Evolutionary conservation across 2,888 invertebrate genomes (phyloP).

Genomic region (Cordilura impudica): DNA sequence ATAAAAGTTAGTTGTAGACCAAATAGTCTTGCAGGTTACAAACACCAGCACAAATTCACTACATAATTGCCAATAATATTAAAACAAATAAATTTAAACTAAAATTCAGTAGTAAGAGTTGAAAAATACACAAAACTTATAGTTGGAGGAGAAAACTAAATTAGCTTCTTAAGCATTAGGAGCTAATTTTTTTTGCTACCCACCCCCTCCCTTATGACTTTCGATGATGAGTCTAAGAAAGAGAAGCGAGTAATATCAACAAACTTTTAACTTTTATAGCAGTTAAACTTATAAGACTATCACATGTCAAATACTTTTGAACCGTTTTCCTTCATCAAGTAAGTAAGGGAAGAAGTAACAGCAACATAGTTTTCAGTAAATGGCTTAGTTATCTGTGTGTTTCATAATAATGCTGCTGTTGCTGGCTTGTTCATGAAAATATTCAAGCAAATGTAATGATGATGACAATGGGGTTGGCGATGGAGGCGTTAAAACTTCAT

Average conservation of each 20-base stretch:
- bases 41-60: too few species aligned
- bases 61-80: too few species aligned
- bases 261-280: slow-evolving; percentile 19
- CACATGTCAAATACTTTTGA: slow-evolving; percentile 36
- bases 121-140: too few species aligned
- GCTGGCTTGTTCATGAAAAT: too few species aligned
- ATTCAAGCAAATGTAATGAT: slow-evolving; percentile 6
- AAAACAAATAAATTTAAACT: background rate
- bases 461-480: slow-evolving; percentile 10
- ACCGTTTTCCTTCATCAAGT: background rate
- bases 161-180: background rate
- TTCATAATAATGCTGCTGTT: background rate
- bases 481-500: slow-evolving; percentile 24
- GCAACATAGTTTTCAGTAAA: background rate
- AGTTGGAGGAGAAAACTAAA: slow-evolving; percentile 17
- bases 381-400: too few species aligned
- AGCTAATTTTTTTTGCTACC: background rate
- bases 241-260: slow-evolving; percentile 18
- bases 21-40: too few species aligned
- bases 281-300: slow-evolving; percentile 37
- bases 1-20: too few species aligned
- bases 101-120: background rate
- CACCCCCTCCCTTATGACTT: background rate
- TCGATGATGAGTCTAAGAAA: too few species aligned
- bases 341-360: background rate